A percentile compares a stretch with the other conserved stretches of the same genome.
Evolutionary conservation across 2,888 invertebrate genomes (phyloP).

Genomic region (Cyclophora albipunctata): DNA sequence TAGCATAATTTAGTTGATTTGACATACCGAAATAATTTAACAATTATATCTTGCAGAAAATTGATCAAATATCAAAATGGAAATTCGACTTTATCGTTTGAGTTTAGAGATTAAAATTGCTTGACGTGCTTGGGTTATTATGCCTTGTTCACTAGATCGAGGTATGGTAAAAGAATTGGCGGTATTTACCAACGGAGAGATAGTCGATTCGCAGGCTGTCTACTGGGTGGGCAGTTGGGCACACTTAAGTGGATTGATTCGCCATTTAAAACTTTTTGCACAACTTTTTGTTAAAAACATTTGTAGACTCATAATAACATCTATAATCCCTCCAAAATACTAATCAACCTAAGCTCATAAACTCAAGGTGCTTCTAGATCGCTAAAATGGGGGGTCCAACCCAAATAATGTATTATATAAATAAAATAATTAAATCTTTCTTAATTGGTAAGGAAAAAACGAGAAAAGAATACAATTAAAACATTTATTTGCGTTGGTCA

Average conservation of each 20-base stretch:
- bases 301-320: no score
- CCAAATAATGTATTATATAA: no score
- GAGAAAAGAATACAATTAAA: constrained; percentile 65
- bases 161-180: constrained; percentile 65
- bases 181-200: constrained; percentile 69
- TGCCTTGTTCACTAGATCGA: constrained; percentile 44
- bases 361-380: no score
- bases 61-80: constrained; percentile 7
- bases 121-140: constrained; percentile 28
- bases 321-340: no score
- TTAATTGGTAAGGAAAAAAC: constrained; percentile 18
- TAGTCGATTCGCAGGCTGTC: constrained; percentile 42
- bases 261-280: constrained; percentile 49
- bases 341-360: no score
- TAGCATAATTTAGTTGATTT: constrained; percentile 75
- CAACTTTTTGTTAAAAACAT: no score
- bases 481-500: constrained; percentile 62
- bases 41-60: constrained; percentile 67
- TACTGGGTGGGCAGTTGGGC: constrained; percentile 62
- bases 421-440: no score
- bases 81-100: constrained; percentile 27
- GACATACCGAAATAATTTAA: constrained; percentile 75
- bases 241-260: no score
- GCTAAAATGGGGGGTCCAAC: no score
- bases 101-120: constrained; percentile 32